Percentiles rank a stretch among this genome's conserved stretches.
These are phyloP conservation scores for Lathamus discolor DNA, from an alignment of 2,113 vertebrate genomes.

Conservation along the genomic window DNA sequence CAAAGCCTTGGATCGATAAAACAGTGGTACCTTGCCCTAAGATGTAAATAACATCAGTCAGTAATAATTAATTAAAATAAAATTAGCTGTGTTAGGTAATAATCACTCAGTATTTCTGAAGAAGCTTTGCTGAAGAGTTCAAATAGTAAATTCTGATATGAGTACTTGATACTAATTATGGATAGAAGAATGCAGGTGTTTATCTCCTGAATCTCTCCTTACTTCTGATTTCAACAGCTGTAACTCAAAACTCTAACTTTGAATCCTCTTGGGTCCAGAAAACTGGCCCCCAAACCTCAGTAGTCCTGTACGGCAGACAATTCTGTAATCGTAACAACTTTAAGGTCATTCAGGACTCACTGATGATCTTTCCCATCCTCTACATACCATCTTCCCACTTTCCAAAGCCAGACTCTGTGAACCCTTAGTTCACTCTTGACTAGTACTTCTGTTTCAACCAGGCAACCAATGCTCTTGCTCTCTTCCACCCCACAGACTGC, in stretches of 20 bases:
- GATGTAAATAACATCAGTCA: not conserved
- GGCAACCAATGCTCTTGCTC: fast-evolving
- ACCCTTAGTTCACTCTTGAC: not conserved
- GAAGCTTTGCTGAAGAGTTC: not conserved
- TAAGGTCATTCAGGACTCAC: not conserved
- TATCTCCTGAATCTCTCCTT: not conserved
- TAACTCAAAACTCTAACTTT: not conserved
- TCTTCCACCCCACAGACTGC: not conserved
- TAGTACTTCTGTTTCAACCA: not conserved
- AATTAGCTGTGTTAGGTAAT: not conserved
- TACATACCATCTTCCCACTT: no score
- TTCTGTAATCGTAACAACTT: fast-evolving
- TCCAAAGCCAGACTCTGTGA: not conserved
- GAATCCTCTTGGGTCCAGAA: not conserved
- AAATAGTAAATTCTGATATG: not conserved
- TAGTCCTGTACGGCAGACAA: not conserved
- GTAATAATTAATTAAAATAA: not conserved
- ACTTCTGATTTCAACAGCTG: not conserved
- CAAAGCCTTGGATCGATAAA: not conserved
- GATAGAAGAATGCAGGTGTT: not conserved
- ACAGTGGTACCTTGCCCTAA: not conserved
- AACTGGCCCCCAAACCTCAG: not conserved
- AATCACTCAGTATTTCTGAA: not conserved
- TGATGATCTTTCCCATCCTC: not conserved
- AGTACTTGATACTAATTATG: not conserved